phyloP scores from a whole-genome alignment of 2,113 vertebrate genomes.

The Tor tambroides region DNA sequence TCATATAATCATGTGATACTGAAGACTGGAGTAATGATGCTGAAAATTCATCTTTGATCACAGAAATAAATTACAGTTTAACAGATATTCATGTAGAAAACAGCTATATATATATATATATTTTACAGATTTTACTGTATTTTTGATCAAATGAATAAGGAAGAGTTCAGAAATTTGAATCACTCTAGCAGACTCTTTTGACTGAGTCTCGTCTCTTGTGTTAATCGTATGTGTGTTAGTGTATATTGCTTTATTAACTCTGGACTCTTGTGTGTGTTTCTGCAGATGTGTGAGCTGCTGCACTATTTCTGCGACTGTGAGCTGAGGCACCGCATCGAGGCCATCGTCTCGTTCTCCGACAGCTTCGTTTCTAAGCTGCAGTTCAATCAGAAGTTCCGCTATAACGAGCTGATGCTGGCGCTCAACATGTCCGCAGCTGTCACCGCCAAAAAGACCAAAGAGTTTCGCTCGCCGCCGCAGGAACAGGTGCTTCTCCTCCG shows the following conservation, averaged over 20 bases:
- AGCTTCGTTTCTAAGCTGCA: conserved; percentile 92
- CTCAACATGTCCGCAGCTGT: conserved; percentile 97
- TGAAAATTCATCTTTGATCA: background rate
- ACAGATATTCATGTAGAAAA: background rate
- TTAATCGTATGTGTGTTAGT: no score
- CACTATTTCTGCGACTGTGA: conserved; percentile 98
- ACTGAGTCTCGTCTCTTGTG: no score
- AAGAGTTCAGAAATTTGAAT: no score
- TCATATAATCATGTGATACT: no score
- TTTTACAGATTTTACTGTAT: no score
- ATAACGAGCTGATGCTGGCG: conserved; percentile 95
- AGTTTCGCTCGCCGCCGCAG: conserved; percentile 96
- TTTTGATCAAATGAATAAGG: background rate
- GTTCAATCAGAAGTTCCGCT: conserved; percentile 95
- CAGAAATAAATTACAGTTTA: background rate
- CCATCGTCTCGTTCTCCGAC: conserved; percentile 95
- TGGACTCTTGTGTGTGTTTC: background rate
- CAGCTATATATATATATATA: no score
- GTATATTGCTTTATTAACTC: no score
- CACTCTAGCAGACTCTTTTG: no score
- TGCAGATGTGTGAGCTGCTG: conserved; percentile 95
- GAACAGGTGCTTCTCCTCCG: conserved; percentile 65
- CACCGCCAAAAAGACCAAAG: conserved; percentile 94
- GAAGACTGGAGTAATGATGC: no score
- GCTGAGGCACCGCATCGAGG: conserved; percentile 91